Evolutionary conservation across 2,888 invertebrate species (phyloP).

Genomic region (Sinotaia quadrata): DNA sequence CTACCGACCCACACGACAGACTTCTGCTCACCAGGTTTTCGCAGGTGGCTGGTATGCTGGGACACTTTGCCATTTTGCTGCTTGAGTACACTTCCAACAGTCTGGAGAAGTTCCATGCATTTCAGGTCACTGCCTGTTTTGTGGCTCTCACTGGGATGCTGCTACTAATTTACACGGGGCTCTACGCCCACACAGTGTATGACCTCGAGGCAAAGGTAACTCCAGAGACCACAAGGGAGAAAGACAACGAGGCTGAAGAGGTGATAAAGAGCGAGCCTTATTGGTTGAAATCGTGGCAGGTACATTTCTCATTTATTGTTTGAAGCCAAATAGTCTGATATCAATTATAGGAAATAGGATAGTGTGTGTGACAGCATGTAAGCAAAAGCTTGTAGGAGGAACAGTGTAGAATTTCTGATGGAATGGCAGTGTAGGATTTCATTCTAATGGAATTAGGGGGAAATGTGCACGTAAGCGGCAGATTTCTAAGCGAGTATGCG

Average conservation of each 20-base stretch:
- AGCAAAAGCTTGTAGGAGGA: too few relatives aligned
- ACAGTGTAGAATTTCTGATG: too few relatives aligned
- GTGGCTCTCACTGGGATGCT: conserved; percentile 60
- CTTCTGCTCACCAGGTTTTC: conserved; percentile 69
- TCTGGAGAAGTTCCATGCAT: conserved; percentile 62
- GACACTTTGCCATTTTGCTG: conserved; percentile 55
- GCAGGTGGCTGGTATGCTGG: conserved; percentile 57
- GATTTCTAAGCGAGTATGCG: too few relatives aligned
- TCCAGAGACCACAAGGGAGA: conserved; percentile 27
- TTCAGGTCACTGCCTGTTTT: conserved; percentile 62
- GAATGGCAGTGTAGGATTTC: too few relatives aligned
- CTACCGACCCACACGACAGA: conserved; percentile 62
- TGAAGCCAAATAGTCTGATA: background rate
- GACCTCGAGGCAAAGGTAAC: conserved; percentile 39
- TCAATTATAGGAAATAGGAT: too few relatives aligned
- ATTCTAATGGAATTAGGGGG: too few relatives aligned
- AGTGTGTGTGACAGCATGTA: too few relatives aligned
- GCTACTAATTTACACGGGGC: conserved; percentile 60
- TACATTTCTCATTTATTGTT: background rate
- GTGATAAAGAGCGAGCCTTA: conserved; percentile 37
- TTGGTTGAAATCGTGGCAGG: conserved; percentile 51
- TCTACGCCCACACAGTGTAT: conserved; percentile 57
- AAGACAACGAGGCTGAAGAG: background rate
- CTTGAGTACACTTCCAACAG: conserved; percentile 64
- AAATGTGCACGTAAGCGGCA: too few relatives aligned